A percentile compares a stretch with the other conserved stretches of the same genome.
phyloP scores from a whole-genome alignment of 2,797 vertebrate species.

The Podarcis lilfordi region DNA sequence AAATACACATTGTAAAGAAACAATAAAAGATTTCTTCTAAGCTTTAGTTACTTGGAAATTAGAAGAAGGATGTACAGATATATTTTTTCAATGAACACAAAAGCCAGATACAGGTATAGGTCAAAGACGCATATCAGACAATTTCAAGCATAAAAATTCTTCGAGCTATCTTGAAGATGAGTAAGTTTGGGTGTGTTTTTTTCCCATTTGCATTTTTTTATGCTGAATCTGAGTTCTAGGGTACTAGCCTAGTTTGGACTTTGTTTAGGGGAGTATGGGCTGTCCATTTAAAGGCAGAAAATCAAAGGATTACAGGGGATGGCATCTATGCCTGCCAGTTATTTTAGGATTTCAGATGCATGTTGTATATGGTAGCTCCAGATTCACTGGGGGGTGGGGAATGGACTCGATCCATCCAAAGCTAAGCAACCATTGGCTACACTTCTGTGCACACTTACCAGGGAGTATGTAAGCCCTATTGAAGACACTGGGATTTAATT shows the following conservation, averaged over 20 bases:
- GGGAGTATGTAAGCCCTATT: not conserved
- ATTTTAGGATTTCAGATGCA: constrained; percentile 20
- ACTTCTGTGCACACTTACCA: not conserved
- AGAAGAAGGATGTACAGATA: constrained; percentile 75
- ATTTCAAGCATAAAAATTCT: constrained; percentile 61
- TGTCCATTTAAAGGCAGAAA: constrained; percentile 21
- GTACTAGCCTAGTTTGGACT: not conserved
- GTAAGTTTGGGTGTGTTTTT: constrained; percentile 32
- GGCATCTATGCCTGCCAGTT: not conserved
- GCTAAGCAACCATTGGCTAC: not conserved
- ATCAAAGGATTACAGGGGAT: constrained; percentile 31
- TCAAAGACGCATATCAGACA: constrained; percentile 58
- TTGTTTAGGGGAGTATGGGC: constrained; percentile 22
- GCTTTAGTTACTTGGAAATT: constrained; percentile 82
- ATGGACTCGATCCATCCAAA: not conserved
- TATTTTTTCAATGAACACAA: constrained; percentile 80
- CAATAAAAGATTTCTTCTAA: constrained; percentile 67
- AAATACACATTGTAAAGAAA: constrained; percentile 65
- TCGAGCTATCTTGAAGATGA: constrained; percentile 59
- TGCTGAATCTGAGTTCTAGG: constrained; percentile 30
- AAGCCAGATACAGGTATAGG: constrained; percentile 67
- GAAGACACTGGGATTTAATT: not conserved
- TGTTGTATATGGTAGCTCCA: not conserved
- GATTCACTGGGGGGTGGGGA: constrained; percentile 3
- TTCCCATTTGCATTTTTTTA: constrained; percentile 51